These are phyloP conservation scores for Scaptomyza pallida DNA, from an alignment of 1,140 invertebrate species.

Conservation along the genomic window DNA sequence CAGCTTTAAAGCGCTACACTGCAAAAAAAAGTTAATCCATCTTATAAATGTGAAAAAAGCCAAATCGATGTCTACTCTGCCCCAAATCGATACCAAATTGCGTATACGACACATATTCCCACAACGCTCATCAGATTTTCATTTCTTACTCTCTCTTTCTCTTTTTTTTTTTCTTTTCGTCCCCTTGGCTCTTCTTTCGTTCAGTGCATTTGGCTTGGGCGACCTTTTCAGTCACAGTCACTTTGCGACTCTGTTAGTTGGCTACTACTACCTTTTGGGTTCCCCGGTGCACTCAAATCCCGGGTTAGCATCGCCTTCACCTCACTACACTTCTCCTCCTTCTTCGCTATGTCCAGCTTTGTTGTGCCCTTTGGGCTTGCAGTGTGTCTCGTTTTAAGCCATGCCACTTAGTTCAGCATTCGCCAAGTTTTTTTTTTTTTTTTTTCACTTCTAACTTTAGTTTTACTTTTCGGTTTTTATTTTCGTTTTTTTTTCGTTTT, in stretches of 20 bases:
- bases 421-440: conserved; percentile 29
- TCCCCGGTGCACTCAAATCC: conserved; percentile 40
- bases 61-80: too few relatives aligned
- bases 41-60: neutral
- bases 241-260: conserved; percentile 72
- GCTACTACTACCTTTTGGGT: conserved; percentile 65
- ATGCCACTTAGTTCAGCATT: conserved; percentile 33
- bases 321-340: too few relatives aligned
- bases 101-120: conserved; percentile 34
- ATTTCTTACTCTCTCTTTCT: conserved; percentile 22
- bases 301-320: neutral
- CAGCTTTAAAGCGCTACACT: conserved; percentile 36
- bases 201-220: conserved; percentile 44
- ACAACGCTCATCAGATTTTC: conserved; percentile 28
- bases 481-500: conserved; percentile 39
- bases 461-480: conserved; percentile 24
- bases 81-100: conserved; percentile 9
- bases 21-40: conserved; percentile 3
- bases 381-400: conserved; percentile 19
- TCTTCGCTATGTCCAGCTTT: neutral
- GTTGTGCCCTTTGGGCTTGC: neutral
- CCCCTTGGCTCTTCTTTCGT: conserved; percentile 33
- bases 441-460: conserved; percentile 14
- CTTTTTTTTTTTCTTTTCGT: neutral
- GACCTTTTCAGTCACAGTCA: conserved; percentile 58